Evolutionary conservation across 1,140 invertebrate genomes (phyloP).

Genomic region (Hylaeus volcanicus): DNA sequence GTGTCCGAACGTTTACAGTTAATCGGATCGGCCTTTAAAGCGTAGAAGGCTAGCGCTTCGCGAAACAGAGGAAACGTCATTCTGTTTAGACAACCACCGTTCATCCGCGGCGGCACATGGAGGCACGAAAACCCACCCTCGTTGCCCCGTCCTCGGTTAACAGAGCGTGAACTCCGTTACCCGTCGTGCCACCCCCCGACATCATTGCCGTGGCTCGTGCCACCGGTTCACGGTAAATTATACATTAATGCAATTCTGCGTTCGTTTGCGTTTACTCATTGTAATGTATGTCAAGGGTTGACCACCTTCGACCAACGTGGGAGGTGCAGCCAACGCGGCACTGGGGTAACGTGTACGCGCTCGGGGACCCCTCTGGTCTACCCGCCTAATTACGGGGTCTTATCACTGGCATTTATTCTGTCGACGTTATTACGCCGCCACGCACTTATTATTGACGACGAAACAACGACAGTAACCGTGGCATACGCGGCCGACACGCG

Average conservation of each 20-base stretch:
- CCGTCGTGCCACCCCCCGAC: constrained; percentile 39
- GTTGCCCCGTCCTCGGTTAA: constrained; percentile 53
- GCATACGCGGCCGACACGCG: constrained; percentile 8
- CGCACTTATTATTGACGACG: constrained; percentile 14
- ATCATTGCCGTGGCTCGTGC: constrained; percentile 8
- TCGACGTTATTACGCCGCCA: constrained; percentile 29
- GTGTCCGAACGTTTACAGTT: too few relatives aligned
- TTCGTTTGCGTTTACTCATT: constrained; percentile 51
- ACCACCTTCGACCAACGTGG: constrained; percentile 32
- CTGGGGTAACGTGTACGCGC: constrained; percentile 21
- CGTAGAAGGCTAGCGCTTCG: background rate
- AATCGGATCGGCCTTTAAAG: background rate
- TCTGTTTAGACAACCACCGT: background rate
- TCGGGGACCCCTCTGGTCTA: constrained; percentile 22
- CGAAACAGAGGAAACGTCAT: constrained; percentile 4
- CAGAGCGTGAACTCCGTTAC: constrained; percentile 72
- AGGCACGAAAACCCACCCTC: constrained; percentile 1
- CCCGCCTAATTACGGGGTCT: constrained; percentile 58
- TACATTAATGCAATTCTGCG: constrained; percentile 70
- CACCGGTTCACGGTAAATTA: constrained; percentile 76
- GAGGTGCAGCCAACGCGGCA: constrained; percentile 30
- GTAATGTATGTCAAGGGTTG: constrained; percentile 70
- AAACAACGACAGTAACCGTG: constrained; percentile 29
- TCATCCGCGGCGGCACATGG: background rate
- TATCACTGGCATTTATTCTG: constrained; percentile 54